Evolutionary conservation across 2,113 vertebrate genomes (phyloP).

Genomic region (Shinisaurus crocodilurus): DNA sequence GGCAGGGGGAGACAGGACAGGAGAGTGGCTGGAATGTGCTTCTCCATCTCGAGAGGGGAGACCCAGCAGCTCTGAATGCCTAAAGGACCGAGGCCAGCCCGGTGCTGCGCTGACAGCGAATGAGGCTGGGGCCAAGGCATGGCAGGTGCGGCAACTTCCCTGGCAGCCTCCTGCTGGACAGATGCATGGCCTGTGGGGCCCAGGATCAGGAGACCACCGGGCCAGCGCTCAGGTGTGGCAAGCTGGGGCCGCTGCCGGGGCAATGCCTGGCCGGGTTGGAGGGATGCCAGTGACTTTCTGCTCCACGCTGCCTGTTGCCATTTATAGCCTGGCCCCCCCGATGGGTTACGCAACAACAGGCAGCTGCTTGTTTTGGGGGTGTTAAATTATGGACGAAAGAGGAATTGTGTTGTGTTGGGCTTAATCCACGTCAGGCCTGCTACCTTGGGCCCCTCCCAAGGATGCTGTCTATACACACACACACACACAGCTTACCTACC

Average conservation of each 20-base stretch:
- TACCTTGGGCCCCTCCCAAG: constrained; percentile 1
- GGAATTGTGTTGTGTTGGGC: constrained; percentile 53
- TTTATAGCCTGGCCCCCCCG: constrained; percentile 49
- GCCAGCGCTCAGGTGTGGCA: not conserved
- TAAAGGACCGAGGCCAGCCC: not conserved
- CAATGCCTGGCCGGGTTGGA: not conserved
- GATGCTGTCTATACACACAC: constrained; percentile 6
- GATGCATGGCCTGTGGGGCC: constrained; percentile 9
- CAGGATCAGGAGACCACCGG: not conserved
- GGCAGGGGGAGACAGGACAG: not conserved
- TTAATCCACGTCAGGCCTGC: constrained; percentile 43
- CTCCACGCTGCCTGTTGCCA: constrained; percentile 38
- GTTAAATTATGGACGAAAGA: constrained; percentile 67
- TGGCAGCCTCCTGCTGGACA: not conserved
- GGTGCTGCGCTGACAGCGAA: not conserved
- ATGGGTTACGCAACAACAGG: constrained; percentile 30
- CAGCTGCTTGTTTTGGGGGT: constrained; percentile 69
- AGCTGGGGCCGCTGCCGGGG: not conserved
- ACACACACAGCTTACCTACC: constrained; percentile 13
- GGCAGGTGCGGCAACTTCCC: constrained; percentile 32
- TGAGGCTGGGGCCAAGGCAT: constrained; percentile 21
- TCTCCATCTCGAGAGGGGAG: not conserved
- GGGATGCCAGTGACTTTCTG: not conserved
- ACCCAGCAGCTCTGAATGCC: not conserved
- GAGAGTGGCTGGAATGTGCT: not conserved